Conservation (phyloP, 2,113 vertebrate species). For the Phylloscopus trochilus region DNA sequence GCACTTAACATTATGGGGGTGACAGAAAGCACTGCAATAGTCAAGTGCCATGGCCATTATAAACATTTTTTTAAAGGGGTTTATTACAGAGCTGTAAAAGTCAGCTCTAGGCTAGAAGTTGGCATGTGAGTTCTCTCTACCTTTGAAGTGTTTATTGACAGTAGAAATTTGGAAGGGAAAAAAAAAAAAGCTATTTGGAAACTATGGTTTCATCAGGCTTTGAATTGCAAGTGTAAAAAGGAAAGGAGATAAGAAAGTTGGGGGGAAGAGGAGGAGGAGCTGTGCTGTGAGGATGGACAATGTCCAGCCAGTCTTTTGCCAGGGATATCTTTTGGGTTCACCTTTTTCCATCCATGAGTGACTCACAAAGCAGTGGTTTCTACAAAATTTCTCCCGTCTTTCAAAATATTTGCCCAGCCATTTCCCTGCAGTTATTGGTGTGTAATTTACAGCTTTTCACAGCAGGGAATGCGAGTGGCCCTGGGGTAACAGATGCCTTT, state of each 20-base stretch:
- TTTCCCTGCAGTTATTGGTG: slow-evolving; percentile 48
- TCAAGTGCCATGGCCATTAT: slow-evolving; percentile 45
- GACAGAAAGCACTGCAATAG: slow-evolving; percentile 30
- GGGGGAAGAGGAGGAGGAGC: not conserved
- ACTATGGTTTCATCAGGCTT: not conserved
- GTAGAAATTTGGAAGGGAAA: not conserved
- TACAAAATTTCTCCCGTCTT: not conserved
- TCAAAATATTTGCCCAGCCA: slow-evolving; percentile 57
- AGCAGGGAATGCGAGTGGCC: not conserved
- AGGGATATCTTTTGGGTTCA: not conserved
- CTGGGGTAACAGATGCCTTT: not conserved
- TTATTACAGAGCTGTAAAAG: slow-evolving; percentile 62
- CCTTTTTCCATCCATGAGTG: not conserved
- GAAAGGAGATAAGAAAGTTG: not conserved
- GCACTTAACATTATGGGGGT: not conserved
- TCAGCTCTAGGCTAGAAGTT: slow-evolving; percentile 42
- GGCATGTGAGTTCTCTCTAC: not conserved
- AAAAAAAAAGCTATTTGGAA: not conserved
- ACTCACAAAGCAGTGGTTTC: slow-evolving; percentile 17
- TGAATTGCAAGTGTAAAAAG: not conserved
- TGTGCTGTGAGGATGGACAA: not conserved
- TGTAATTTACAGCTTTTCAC: slow-evolving; percentile 39
- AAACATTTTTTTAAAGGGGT: slow-evolving; percentile 49
- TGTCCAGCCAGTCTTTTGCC: not conserved
- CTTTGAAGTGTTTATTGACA: slow-evolving; percentile 55